A percentile compares a stretch with the other conserved stretches of the same genome.
These are phyloP conservation scores for Gerris lacustris DNA, from an alignment of 2,888 invertebrate species.

Conservation along the genomic window DNA sequence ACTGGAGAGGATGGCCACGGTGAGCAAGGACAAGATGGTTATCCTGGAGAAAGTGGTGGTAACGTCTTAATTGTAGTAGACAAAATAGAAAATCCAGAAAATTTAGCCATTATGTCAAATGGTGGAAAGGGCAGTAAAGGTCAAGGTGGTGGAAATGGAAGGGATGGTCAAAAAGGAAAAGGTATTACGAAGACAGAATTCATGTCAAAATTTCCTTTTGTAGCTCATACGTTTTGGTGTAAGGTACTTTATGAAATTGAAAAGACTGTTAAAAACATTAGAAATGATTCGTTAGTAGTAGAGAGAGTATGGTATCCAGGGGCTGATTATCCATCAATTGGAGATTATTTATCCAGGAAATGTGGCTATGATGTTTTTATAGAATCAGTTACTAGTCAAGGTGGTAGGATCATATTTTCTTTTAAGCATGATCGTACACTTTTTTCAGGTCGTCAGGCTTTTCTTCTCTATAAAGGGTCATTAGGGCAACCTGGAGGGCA, in stretches of 20 bases:
- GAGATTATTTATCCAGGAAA: too few species aligned
- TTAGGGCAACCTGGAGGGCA: conserved; percentile 22
- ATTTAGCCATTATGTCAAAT: conserved; percentile 29
- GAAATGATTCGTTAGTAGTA: too few species aligned
- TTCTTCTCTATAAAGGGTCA: conserved; percentile 24
- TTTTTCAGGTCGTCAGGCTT: background rate
- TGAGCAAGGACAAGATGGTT: conserved; percentile 29
- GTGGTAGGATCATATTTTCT: too few species aligned
- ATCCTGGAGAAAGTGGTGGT: conserved; percentile 33
- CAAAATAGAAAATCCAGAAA: conserved; percentile 26
- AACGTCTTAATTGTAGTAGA: conserved; percentile 29
- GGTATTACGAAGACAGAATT: conserved; percentile 13
- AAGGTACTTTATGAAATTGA: too few species aligned
- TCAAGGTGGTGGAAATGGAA: conserved; percentile 32
- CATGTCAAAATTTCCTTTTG: background rate
- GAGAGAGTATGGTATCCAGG: too few species aligned
- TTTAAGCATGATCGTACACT: background rate
- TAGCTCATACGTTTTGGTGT: too few species aligned
- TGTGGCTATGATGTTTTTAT: too few species aligned
- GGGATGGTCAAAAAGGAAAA: conserved; percentile 27
- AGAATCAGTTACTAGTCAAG: too few species aligned
- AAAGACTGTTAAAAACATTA: too few species aligned
- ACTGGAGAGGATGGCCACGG: conserved; percentile 27
- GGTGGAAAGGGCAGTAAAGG: conserved; percentile 32
- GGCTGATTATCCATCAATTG: too few species aligned